Conservation (phyloP, 2,888 invertebrate genomes). For the Drosophila kokeensis region DNA sequence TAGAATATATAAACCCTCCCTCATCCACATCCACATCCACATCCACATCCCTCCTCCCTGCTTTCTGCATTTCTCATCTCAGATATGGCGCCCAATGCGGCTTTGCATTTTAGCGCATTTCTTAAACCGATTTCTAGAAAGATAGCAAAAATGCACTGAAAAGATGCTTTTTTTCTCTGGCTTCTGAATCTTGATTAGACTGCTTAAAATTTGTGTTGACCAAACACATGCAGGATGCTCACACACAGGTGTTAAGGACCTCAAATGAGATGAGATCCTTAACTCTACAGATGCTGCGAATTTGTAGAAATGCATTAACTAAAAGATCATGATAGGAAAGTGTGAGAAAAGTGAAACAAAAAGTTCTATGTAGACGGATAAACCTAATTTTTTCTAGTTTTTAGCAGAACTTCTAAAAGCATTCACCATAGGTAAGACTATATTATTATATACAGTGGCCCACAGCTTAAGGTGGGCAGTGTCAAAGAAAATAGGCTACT, state of each 20-base stretch:
- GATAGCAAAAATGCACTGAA: slow-evolving; percentile 42
- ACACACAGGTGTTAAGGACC: slow-evolving; percentile 19
- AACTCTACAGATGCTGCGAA: slow-evolving; percentile 50
- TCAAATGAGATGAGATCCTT: slow-evolving; percentile 44
- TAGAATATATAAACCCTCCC: slow-evolving; percentile 9
- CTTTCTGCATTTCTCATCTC: slow-evolving; percentile 1
- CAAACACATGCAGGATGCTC: slow-evolving; percentile 44
- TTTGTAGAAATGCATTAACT: slow-evolving; percentile 31
- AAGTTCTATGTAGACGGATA: background rate
- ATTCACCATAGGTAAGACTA: background rate
- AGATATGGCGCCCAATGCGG: slow-evolving; percentile 17
- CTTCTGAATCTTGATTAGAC: slow-evolving; percentile 55
- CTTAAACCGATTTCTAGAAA: slow-evolving; percentile 46
- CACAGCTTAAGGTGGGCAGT: too few species aligned
- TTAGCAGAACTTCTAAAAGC: background rate
- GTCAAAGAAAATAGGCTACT: too few species aligned
- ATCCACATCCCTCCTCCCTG: background rate
- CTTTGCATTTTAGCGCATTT: slow-evolving; percentile 55
- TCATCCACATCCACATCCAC: background rate
- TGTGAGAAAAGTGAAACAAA: background rate
- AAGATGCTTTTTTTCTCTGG: slow-evolving; percentile 17
- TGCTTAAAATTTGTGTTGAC: slow-evolving; percentile 55
- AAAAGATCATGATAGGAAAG: background rate
- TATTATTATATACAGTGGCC: too few species aligned
- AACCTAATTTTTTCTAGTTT: background rate